Conservation (phyloP, 2,888 invertebrate genomes). For the Corbicula japonica region DNA sequence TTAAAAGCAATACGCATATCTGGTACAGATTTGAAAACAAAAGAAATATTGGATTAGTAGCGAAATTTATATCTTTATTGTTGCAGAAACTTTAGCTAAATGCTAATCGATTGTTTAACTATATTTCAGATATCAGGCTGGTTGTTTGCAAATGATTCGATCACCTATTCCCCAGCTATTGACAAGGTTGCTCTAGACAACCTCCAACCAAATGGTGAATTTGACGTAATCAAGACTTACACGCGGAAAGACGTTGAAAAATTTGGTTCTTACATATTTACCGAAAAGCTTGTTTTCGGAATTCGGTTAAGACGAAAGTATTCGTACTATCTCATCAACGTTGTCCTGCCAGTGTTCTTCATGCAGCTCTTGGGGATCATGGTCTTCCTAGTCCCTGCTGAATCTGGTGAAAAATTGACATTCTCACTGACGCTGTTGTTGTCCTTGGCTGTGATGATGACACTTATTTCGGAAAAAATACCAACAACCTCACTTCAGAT, state of each 20-base stretch:
- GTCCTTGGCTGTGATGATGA: conserved; percentile 17
- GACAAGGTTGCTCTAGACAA: neutral
- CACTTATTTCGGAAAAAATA: conserved; percentile 6
- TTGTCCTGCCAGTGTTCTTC: conserved; percentile 11
- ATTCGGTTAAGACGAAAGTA: neutral
- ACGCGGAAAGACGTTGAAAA: neutral
- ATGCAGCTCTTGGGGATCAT: conserved; percentile 18
- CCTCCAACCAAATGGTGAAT: conserved; percentile 11
- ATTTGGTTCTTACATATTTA: neutral
- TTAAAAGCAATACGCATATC: no score
- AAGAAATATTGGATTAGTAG: no score
- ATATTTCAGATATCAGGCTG: conserved; percentile 12
- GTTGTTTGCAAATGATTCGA: neutral
- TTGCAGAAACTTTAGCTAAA: no score
- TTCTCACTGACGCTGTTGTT: conserved; percentile 15
- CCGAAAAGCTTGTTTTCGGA: conserved; percentile 1
- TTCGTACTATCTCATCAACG: conserved; percentile 9
- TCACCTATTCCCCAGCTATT: neutral
- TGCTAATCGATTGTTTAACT: neutral
- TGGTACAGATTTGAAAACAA: no score
- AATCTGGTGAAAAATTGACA: conserved; percentile 19
- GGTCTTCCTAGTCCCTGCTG: conserved; percentile 4
- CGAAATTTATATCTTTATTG: no score
- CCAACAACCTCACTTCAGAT: conserved; percentile 21
- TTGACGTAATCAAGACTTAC: conserved; percentile 1